A percentile compares a stretch with the other conserved stretches of the same genome.
Evolutionary conservation across 2,113 vertebrate genomes (phyloP).

Genomic region (Hypanus sabinus): DNA sequence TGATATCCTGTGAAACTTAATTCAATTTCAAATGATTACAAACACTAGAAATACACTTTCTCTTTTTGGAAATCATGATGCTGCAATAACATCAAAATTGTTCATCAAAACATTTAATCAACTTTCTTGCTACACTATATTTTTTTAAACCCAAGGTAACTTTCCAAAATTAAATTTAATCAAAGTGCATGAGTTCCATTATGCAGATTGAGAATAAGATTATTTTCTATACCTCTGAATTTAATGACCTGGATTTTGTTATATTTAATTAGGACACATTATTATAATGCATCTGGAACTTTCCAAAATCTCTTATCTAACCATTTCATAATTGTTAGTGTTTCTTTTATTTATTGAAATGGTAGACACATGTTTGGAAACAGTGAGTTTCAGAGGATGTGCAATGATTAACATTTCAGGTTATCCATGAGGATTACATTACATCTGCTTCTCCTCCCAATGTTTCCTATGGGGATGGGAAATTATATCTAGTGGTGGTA

Average conservation of each 20-base stretch:
- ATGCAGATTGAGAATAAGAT: background rate
- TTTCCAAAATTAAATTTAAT: conserved; percentile 3
- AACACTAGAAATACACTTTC: background rate
- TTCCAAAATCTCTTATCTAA: background rate
- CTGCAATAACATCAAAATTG: background rate
- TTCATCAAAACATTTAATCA: conserved; percentile 13
- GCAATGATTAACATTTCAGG: background rate
- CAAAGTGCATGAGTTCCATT: background rate
- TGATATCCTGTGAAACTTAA: background rate
- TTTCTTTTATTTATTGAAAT: background rate
- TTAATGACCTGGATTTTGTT: background rate
- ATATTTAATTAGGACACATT: background rate
- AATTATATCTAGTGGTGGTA: background rate
- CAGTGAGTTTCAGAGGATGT: background rate
- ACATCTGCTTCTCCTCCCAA: background rate
- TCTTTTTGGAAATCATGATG: conserved; percentile 12
- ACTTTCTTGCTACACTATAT: background rate
- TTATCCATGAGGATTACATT: background rate
- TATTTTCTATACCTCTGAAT: conserved; percentile 3
- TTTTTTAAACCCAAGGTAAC: background rate
- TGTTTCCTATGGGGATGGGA: background rate
- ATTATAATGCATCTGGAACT: background rate
- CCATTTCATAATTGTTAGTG: background rate
- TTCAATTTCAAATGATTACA: conserved; percentile 15
- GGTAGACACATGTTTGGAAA: background rate